Base-by-base conservation (phyloP, 2,113 vertebrate genomes). In the Hyperopisus bebe region DNA sequence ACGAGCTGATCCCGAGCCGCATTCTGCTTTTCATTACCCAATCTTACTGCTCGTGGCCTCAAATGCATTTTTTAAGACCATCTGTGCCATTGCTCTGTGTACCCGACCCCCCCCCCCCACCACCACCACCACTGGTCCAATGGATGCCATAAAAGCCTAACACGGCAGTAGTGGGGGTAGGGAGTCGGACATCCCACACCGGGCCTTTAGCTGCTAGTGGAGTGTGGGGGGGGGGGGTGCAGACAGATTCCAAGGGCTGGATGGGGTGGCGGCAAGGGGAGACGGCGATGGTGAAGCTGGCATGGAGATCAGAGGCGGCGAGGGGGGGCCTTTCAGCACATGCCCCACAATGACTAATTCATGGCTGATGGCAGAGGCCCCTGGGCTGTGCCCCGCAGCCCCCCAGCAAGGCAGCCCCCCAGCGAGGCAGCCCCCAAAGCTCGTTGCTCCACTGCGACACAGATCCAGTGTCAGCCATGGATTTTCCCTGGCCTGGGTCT, bases 1-100 rank as follows among this genome's bases (percentile, higher is more conserved):
- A 39, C 70, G 50, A 39, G 21, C 46, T 11, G 58, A 8, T 46
- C 46, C 42, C 51, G 80, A 87, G 87, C 87, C 88, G 88, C 91
- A 84, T 91, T 93, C 93, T 94, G 93, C 91, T 91, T 94, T 95
- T 95, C 93, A 94, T 96, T 93, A 93, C 92, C 87, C 91, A 92
- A 94, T 94, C 94, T 95, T 92, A 89, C 94, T 92, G 94, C 92
- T 93, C 93, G 93, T 93, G 92, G 94, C 94, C 95, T 93, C 91
- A 94, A 94, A 94, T 95, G 93, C 94, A 93, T 94, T 95, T 95
- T 91, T 93, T 93, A 94, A 93, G 94, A 95, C 94, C 95, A 95
- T 95, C 95, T 96, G 95, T 91, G 93, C 94, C 93, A 94, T 93
- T 95, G 93, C 94, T 93, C 94, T 94, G 93, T 94, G 94, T 95